A percentile compares a stretch with the other conserved stretches of the same genome.
Conservation (phyloP, 2,888 invertebrate species). For the Microplitis manilae region DNA sequence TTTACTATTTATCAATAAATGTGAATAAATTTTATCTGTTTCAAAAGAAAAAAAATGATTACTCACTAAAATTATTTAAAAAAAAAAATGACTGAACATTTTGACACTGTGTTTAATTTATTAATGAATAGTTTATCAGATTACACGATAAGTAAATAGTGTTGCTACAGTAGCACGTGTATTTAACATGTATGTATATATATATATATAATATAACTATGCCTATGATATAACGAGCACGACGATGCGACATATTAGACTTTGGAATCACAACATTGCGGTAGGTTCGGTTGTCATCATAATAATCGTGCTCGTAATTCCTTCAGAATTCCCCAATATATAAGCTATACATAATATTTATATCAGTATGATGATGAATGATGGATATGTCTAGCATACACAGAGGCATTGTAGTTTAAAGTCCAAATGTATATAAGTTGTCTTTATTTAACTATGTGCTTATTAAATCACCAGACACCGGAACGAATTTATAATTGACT, state of each 20-base stretch:
- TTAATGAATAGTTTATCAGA: background rate
- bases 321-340: conserved; percentile 46
- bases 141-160: background rate
- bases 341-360: conserved; percentile 20
- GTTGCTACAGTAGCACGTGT: background rate
- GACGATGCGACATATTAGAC: conserved; percentile 28
- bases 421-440: conserved; percentile 47
- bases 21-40: no score
- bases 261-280: conserved; percentile 45
- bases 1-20: no score
- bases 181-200: background rate
- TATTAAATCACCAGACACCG: conserved; percentile 42
- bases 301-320: conserved; percentile 6
- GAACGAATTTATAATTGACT: conserved; percentile 12
- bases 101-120: background rate
- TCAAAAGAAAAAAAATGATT: background rate
- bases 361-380: conserved; percentile 38
- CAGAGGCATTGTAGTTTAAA: conserved; percentile 41
- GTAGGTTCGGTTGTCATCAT: conserved; percentile 47
- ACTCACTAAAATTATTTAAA: background rate
- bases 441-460: conserved; percentile 23
- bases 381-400: conserved; percentile 11
- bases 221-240: conserved; percentile 12
- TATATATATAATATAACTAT: background rate
- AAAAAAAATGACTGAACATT: background rate